Evolutionary conservation across 2,888 invertebrate species (phyloP), one percentile per base, ranked within the genome.

Genomic region (Tipula vernalis): DNA sequence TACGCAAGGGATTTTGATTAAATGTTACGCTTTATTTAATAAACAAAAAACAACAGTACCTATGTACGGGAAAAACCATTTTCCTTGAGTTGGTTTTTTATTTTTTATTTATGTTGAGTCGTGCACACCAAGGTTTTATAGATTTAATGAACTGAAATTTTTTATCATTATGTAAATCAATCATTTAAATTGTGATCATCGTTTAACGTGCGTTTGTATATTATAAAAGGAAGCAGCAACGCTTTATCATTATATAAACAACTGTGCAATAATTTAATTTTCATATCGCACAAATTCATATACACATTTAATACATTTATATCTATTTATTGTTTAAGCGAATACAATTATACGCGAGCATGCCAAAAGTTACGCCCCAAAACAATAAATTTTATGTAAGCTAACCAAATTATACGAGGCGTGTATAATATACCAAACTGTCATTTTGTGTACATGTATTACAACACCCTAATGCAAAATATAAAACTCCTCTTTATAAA

Each of bases 141-240:
- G 71, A 71, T 71, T 71, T 71, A 71, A 71, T 71, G 71, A 71
- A 71, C 71, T 71, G 71, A 71, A 71, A 71, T 71, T 71, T 71
- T 71, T 71, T 28, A 71, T 28, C 71, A 71, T 71, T 71, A 71
- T 71, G 71, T 71, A 71, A 71, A 71, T 71, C 71, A 71, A 71
- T 71, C 71, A 71, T 71, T 71, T 71, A 71, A 71, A 71, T 71
- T 71, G 71, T 71, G 71, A 71, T 71, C 71, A 71, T 71, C 71
- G 71, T 71, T 71, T 71, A 71, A 71, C 71, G 71, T 28, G 71
- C 28, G 10, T 1, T 15, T 57, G 5, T 57, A 6, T 5, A n/a
- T 57, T 57, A 28, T 71, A 39, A 6, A 0, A 39, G 0, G 39
- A 6, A 39, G 39, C 6, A 39, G 3, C 39, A 39, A 0, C 39